phyloP scores from a whole-genome alignment of 2,113 vertebrate genomes.

The Festucalex cinctus region DNA sequence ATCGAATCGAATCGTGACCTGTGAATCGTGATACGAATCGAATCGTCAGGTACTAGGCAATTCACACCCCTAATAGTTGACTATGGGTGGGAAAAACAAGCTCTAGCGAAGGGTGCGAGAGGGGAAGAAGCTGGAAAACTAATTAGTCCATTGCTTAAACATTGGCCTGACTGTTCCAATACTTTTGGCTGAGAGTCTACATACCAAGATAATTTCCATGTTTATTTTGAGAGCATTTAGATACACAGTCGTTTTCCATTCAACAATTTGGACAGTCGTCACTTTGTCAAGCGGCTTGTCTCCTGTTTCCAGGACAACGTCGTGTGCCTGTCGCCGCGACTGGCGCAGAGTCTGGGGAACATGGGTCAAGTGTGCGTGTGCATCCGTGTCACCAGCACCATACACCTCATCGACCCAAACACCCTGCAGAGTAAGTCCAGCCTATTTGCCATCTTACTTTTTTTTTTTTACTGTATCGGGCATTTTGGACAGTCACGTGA shows the following conservation, averaged over 20 bases:
- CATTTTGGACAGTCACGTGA: no score
- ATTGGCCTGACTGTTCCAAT: not conserved
- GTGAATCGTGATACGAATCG: no score
- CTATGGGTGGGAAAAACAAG: not conserved
- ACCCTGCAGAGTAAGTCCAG: constrained; percentile 86
- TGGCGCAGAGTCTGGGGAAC: constrained; percentile 94
- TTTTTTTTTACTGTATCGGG: not conserved
- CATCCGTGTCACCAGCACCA: constrained; percentile 84
- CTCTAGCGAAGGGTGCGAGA: not conserved
- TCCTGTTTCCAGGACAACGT: constrained; percentile 84
- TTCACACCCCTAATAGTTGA: no score
- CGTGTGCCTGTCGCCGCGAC: constrained; percentile 88
- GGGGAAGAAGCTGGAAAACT: not conserved
- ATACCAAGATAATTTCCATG: not conserved
- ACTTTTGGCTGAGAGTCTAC: not conserved
- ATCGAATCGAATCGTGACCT: no score
- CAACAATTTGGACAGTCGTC: not conserved
- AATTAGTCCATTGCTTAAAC: no score
- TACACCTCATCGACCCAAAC: constrained; percentile 91
- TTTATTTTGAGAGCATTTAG: not conserved
- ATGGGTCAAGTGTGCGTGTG: constrained; percentile 96
- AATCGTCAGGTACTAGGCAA: no score
- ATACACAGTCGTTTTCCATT: not conserved
- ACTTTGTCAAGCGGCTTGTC: constrained; percentile 6
- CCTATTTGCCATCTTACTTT: not conserved